Conservation (phyloP, 2,888 invertebrate genomes). For the Trachelus tabidus region DNA sequence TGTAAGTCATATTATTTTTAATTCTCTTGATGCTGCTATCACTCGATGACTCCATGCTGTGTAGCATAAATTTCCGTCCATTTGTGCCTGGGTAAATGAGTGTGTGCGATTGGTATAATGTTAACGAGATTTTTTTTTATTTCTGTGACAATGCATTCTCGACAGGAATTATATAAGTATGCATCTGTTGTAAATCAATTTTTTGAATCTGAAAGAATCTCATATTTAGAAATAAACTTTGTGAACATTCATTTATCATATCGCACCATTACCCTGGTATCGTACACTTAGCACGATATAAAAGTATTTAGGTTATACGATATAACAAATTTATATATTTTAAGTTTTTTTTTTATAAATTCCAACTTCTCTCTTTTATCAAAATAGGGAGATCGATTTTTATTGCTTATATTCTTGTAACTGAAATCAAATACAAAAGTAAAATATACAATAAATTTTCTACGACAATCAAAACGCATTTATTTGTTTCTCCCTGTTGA, state of each 20-base stretch:
- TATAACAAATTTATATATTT: not conserved
- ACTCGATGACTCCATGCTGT: slow-evolving; percentile 24
- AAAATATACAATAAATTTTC: slow-evolving; percentile 3
- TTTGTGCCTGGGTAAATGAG: slow-evolving; percentile 29
- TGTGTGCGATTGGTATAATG: not conserved
- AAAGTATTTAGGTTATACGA: not conserved
- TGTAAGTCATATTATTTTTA: not conserved
- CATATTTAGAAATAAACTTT: not conserved
- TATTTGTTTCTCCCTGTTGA: not conserved
- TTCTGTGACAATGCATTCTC: not conserved
- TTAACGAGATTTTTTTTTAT: not conserved
- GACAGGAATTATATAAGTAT: not conserved
- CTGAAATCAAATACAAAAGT: not conserved
- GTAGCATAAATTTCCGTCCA: slow-evolving; percentile 51
- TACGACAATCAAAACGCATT: not conserved
- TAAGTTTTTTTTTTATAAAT: not conserved
- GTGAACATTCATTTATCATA: not conserved
- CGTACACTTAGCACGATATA: not conserved
- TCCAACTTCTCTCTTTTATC: not conserved
- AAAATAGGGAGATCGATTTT: not conserved
- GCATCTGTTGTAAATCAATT: not conserved
- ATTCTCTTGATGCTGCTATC: slow-evolving; percentile 13
- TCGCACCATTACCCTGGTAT: not conserved
- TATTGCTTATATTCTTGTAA: not conserved
- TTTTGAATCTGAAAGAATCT: not conserved